These are phyloP conservation scores for Hirtodrosophila alboralis DNA, from an alignment of 2,888 invertebrate species.

Conservation along the genomic window DNA sequence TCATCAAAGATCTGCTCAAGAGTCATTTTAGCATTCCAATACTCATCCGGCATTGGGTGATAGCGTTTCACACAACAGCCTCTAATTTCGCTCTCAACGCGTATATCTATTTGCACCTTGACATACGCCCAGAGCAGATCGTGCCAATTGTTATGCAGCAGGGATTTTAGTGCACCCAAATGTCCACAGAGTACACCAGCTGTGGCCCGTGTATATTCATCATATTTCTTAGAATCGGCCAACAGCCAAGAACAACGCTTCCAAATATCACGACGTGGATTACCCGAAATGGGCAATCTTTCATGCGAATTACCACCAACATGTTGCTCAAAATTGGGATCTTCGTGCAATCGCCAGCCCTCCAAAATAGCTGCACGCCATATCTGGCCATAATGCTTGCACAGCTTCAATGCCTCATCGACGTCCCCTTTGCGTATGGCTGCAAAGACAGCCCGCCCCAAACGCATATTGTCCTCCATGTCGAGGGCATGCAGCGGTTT, in stretches of 20 bases:
- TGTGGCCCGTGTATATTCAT: slow-evolving; percentile 88
- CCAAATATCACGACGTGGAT: slow-evolving; percentile 92
- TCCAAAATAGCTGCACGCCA: slow-evolving; percentile 96
- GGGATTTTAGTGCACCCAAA: slow-evolving; percentile 89
- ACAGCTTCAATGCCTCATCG: slow-evolving; percentile 92
- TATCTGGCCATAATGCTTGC: slow-evolving; percentile 93
- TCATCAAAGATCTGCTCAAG: slow-evolving; percentile 89
- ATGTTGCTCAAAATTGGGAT: slow-evolving; percentile 89
- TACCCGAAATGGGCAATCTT: slow-evolving; percentile 89
- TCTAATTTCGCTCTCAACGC: slow-evolving; percentile 92
- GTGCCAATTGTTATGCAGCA: slow-evolving; percentile 92
- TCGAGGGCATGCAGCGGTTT: slow-evolving; percentile 93
- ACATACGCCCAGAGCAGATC: slow-evolving; percentile 96
- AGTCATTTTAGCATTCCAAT: slow-evolving; percentile 89
- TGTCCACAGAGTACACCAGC: slow-evolving; percentile 93
- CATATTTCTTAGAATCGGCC: slow-evolving; percentile 85
- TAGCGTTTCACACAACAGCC: slow-evolving; percentile 86
- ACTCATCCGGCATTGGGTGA: slow-evolving; percentile 87
- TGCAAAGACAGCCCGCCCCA: slow-evolving; percentile 86
- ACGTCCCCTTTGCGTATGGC: slow-evolving; percentile 94
- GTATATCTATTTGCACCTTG: slow-evolving; percentile 91
- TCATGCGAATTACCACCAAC: slow-evolving; percentile 71
- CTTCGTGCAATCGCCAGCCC: slow-evolving; percentile 95
- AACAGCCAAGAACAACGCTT: slow-evolving; percentile 89
- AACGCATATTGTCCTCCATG: slow-evolving; percentile 89